Evolutionary conservation across 2,888 invertebrate species (phyloP).

Genomic region (Clivina fossor): DNA sequence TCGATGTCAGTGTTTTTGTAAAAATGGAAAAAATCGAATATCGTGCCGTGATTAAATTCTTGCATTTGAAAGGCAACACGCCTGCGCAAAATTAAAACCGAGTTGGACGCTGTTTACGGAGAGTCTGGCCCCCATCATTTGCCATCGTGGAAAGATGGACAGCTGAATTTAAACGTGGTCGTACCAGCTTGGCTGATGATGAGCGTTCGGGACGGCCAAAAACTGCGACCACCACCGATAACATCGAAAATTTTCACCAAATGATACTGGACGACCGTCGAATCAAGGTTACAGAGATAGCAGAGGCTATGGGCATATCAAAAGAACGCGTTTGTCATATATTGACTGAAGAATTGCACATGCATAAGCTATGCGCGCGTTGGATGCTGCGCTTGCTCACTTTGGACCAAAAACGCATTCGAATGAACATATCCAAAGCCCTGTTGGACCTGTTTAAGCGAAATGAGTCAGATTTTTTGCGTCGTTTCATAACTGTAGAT

Average conservation of each 20-base stretch:
- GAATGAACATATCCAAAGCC: too few species aligned
- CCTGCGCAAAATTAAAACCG: too few species aligned
- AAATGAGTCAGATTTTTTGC: too few species aligned
- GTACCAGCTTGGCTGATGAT: conserved; percentile 33
- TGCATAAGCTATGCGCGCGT: background rate
- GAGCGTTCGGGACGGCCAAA: conserved; percentile 30
- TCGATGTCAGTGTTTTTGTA: too few species aligned
- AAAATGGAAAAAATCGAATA: too few species aligned
- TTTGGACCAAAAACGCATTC: background rate
- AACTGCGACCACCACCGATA: conserved; percentile 38
- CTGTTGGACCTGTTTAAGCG: too few species aligned
- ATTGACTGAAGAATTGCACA: conserved; percentile 30
- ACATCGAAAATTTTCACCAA: conserved; percentile 35
- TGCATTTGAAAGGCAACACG: too few species aligned
- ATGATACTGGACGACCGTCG: conserved; percentile 36
- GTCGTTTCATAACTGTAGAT: background rate
- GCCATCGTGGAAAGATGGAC: conserved; percentile 16
- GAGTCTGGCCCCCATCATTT: conserved; percentile 24
- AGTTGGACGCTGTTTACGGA: conserved; percentile 20
- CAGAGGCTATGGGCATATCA: too few species aligned
- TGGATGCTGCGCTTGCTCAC: background rate
- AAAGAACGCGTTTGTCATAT: too few species aligned
- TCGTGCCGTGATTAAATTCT: too few species aligned
- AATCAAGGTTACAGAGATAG: conserved; percentile 37
- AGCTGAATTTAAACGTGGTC: conserved; percentile 37